Conservation (phyloP, 2,113 vertebrate genomes). For the Istiophorus platypterus region DNA sequence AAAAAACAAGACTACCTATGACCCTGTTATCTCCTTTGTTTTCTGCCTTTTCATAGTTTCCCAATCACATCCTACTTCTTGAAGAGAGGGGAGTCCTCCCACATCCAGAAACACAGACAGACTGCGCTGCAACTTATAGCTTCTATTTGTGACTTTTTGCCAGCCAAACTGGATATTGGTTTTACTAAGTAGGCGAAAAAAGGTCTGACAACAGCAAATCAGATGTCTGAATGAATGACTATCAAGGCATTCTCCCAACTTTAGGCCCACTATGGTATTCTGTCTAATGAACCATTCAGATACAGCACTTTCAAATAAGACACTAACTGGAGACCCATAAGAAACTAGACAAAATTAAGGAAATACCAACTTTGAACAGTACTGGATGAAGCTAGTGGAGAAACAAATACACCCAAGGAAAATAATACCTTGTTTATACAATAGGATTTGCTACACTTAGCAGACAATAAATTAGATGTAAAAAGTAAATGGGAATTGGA, state of each 20-base stretch:
- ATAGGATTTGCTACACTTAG: background rate
- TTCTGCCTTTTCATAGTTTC: conserved; percentile 46
- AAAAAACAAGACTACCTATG: conserved; percentile 45
- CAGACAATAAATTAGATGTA: background rate
- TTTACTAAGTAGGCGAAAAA: too few species aligned
- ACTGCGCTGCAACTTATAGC: conserved; percentile 13
- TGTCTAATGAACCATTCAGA: too few species aligned
- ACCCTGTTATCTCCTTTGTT: conserved; percentile 58
- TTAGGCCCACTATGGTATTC: too few species aligned
- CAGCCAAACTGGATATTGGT: too few species aligned
- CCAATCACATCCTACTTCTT: conserved; percentile 36
- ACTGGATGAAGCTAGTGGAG: background rate
- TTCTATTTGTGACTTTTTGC: too few species aligned
- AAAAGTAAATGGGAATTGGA: background rate
- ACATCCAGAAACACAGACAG: conserved; percentile 46
- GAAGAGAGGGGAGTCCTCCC: conserved; percentile 41
- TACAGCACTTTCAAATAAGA: too few species aligned
- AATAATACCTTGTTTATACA: background rate
- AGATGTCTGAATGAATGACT: too few species aligned
- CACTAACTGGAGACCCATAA: too few species aligned
- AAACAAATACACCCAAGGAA: background rate
- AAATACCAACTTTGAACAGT: too few species aligned
- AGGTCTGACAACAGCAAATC: too few species aligned
- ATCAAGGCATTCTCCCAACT: too few species aligned
- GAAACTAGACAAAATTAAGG: too few species aligned